phyloP scores from a whole-genome alignment of 2,113 vertebrate species.

The Malurus cyaneus region DNA sequence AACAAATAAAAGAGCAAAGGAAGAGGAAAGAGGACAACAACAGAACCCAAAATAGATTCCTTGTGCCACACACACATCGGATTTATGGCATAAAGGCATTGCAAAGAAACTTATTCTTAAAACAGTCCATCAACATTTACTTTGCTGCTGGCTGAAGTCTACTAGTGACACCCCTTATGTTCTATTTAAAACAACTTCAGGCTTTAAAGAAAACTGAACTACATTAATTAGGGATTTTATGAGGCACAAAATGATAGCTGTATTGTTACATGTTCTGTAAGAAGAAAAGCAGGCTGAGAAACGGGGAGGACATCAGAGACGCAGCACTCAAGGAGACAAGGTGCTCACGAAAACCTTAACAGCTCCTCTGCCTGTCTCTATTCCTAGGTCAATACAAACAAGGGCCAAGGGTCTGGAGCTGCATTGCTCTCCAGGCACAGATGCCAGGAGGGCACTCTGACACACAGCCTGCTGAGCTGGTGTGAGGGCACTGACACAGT shows the following conservation, averaged over 20 bases:
- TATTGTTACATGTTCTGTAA: not conserved
- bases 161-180: not conserved
- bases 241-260: not conserved
- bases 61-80: not conserved
- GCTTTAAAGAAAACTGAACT: not conserved
- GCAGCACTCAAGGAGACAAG: not conserved
- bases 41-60: constrained; percentile 2
- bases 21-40: not conserved
- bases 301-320: not conserved
- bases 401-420: not conserved
- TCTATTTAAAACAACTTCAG: not conserved
- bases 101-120: not conserved
- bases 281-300: not conserved
- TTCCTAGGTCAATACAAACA: not conserved
- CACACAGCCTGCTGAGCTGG: not conserved
- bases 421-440: not conserved
- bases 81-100: not conserved
- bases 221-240: not conserved
- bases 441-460: not conserved
- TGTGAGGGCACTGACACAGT: not conserved
- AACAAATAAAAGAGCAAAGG: not conserved
- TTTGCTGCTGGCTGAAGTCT: not conserved
- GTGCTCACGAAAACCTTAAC: not conserved
- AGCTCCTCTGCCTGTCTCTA: not conserved
- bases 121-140: not conserved